phyloP scores from a whole-genome alignment of 2,113 vertebrate genomes.

The Lanius collurio region DNA sequence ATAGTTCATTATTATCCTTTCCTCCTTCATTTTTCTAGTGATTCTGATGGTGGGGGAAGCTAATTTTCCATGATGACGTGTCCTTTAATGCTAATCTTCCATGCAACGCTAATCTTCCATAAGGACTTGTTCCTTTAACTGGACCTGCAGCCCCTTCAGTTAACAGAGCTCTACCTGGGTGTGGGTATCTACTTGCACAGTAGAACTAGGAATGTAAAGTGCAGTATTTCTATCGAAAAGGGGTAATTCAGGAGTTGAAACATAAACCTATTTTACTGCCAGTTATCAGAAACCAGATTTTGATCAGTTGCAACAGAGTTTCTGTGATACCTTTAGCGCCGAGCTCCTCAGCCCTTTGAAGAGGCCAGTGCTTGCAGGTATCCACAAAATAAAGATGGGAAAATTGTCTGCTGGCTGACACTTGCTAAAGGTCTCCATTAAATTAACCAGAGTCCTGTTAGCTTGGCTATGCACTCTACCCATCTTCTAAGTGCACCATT shows the following conservation, averaged over 20 bases:
- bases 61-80: neutral
- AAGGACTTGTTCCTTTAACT: neutral
- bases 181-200: neutral
- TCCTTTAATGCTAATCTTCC: neutral
- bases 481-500: neutral
- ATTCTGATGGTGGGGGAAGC: neutral
- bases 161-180: neutral
- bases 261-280: neutral
- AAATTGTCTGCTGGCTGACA: neutral
- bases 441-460: neutral
- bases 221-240: neutral
- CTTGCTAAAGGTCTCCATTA: neutral
- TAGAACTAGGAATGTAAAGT: neutral
- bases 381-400: neutral
- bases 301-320: neutral
- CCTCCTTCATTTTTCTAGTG: neutral
- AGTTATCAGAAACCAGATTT: neutral
- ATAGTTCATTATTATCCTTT: neutral
- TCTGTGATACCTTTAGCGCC: neutral
- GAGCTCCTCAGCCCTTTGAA: neutral
- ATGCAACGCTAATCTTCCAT: rapidly evolving
- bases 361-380: neutral
- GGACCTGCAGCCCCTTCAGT: neutral
- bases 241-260: neutral
- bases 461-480: neutral